Evolutionary conservation across 2,888 invertebrate species (phyloP).

Genomic region (Zelleria hepariella): DNA sequence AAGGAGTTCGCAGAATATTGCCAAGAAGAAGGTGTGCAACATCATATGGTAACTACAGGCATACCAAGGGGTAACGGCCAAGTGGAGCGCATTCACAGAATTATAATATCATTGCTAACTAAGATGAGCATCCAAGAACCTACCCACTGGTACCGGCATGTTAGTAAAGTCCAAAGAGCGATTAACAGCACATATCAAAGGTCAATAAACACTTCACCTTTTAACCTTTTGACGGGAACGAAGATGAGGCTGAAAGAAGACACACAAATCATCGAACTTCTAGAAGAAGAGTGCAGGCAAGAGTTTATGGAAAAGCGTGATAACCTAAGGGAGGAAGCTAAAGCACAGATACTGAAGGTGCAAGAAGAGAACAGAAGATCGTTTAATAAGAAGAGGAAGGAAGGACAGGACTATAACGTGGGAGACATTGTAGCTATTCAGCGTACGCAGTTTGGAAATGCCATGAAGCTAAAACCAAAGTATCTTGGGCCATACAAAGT

Average conservation of each 20-base stretch:
- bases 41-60: slow-evolving; percentile 23
- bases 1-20: slow-evolving; percentile 30
- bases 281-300: background rate
- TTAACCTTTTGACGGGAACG: slow-evolving; percentile 21
- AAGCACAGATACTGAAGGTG: slow-evolving; percentile 11
- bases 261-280: background rate
- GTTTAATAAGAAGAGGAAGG: slow-evolving; percentile 11
- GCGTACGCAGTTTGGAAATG: slow-evolving; percentile 13
- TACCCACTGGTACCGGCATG: slow-evolving; percentile 24
- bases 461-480: slow-evolving; percentile 14
- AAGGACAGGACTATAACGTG: slow-evolving; percentile 6
- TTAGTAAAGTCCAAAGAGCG: slow-evolving; percentile 9
- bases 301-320: slow-evolving; percentile 8
- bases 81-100: slow-evolving; percentile 23
- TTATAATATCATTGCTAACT: slow-evolving; percentile 24
- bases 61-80: slow-evolving; percentile 30
- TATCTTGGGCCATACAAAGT: slow-evolving; percentile 11
- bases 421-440: slow-evolving; percentile 17
- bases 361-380: slow-evolving; percentile 12
- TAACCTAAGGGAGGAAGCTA: slow-evolving; percentile 10
- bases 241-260: slow-evolving; percentile 18
- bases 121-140: slow-evolving; percentile 27
- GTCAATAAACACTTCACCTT: slow-evolving; percentile 13
- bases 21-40: slow-evolving; percentile 26
- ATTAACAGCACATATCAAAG: slow-evolving; percentile 15